Evolutionary conservation across 2,888 invertebrate genomes (phyloP).

Genomic region (Erebia palarica): DNA sequence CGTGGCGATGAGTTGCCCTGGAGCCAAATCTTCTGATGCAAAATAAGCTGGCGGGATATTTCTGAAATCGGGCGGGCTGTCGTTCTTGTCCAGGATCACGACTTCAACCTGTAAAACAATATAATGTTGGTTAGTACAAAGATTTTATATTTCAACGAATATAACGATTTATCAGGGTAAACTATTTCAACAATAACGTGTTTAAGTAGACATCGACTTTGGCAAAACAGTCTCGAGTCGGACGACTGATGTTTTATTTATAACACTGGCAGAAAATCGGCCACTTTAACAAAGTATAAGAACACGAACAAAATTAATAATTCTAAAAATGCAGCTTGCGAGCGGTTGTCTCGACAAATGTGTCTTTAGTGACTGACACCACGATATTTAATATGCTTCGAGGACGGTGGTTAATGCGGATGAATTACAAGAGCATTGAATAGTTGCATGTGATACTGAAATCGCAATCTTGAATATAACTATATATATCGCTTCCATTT

Average conservation of each 20-base stretch:
- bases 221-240: constrained; percentile 60
- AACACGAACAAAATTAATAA: constrained; percentile 77
- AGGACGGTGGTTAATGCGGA: constrained; percentile 38
- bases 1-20: constrained; percentile 89
- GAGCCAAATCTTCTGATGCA: constrained; percentile 93
- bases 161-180: constrained; percentile 26
- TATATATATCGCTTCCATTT: not conserved
- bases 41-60: constrained; percentile 87
- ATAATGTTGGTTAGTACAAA: constrained; percentile 6
- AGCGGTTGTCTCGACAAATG: constrained; percentile 61
- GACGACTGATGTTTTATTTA: constrained; percentile 73
- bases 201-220: constrained; percentile 58
- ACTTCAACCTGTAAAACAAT: constrained; percentile 89
- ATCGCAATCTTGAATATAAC: not conserved
- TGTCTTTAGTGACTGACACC: constrained; percentile 52
- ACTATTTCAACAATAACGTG: constrained; percentile 58
- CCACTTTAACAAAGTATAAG: constrained; percentile 73
- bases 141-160: not conserved
- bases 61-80: constrained; percentile 95
- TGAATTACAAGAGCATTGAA: constrained; percentile 1
- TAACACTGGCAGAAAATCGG: constrained; percentile 71
- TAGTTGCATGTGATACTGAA: not conserved
- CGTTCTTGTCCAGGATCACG: constrained; percentile 94
- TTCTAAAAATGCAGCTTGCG: constrained; percentile 76
- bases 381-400: constrained; percentile 55